Percentiles rank a stretch among this genome's conserved stretches.
Conservation (phyloP, 1,140 invertebrate genomes). For the Stratiolaelaps scimitus region DNA sequence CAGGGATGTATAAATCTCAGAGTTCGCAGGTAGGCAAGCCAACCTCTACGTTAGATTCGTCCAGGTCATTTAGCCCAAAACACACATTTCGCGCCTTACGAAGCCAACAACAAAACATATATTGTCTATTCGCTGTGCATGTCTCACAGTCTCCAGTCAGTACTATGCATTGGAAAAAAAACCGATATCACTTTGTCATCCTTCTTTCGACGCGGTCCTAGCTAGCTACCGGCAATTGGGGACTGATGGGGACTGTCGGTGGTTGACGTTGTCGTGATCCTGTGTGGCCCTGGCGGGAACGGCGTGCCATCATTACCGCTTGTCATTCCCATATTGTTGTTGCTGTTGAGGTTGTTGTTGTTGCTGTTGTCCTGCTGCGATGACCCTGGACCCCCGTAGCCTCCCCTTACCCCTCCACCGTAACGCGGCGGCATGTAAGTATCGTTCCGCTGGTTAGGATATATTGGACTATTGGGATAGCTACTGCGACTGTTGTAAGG, state of each 20-base stretch:
- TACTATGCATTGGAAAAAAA: too few species aligned
- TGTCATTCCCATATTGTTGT: neutral
- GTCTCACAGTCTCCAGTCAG: too few species aligned
- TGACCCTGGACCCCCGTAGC: slow-evolving; percentile 7
- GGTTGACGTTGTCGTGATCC: slow-evolving; percentile 27
- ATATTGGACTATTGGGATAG: slow-evolving; percentile 3
- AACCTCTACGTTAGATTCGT: too few species aligned
- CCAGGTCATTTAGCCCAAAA: too few species aligned
- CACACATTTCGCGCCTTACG: too few species aligned
- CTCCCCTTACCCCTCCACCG: slow-evolving; percentile 24
- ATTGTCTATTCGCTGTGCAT: too few species aligned
- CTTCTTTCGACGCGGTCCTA: too few species aligned
- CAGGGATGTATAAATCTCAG: too few species aligned
- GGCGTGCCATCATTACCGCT: slow-evolving; percentile 12
- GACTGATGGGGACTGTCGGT: slow-evolving; percentile 23
- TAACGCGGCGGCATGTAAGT: slow-evolving; percentile 1
- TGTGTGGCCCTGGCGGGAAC: slow-evolving; percentile 15
- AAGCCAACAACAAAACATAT: too few species aligned
- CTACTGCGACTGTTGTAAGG: neutral
- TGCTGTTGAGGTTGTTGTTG: neutral
- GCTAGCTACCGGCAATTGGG: slow-evolving; percentile 18
- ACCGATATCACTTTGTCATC: too few species aligned
- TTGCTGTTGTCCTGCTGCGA: too few species aligned
- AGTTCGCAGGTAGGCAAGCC: too few species aligned
- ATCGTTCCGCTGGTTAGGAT: slow-evolving; percentile 17